These are phyloP conservation scores for Calcarius lapponicus DNA, from an alignment of 2,797 vertebrate species.

Conservation along the genomic window DNA sequence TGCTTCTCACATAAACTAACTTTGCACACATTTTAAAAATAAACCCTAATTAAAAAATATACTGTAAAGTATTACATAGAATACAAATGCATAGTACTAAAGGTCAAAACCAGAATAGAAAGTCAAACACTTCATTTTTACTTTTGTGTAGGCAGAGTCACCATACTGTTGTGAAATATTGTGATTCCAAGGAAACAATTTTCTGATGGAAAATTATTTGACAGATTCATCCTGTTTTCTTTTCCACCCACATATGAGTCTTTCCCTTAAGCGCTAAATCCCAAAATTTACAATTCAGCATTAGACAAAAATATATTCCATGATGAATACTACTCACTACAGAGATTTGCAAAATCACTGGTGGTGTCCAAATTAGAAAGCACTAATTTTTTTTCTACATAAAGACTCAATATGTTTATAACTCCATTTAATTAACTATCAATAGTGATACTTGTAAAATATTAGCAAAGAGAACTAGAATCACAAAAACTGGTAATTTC, in stretches of 20 bases:
- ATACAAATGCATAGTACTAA: neutral
- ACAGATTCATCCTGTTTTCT: fast-evolving
- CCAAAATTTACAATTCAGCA: neutral
- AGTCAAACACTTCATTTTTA: neutral
- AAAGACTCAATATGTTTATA: neutral
- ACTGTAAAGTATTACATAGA: neutral
- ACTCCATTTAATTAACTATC: neutral
- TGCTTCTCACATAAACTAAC: neutral
- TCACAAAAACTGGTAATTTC: slow-evolving; percentile 16
- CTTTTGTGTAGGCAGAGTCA: neutral
- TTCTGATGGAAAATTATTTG: neutral
- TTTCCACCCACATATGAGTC: neutral
- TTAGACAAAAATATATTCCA: neutral
- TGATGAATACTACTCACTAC: neutral
- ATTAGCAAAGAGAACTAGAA: slow-evolving; percentile 18
- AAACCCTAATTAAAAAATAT: neutral
- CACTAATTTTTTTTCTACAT: neutral
- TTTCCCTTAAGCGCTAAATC: neutral
- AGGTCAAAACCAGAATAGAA: neutral
- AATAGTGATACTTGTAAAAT: neutral
- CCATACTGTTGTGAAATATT: neutral
- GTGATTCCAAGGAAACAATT: neutral
- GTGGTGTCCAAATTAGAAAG: neutral
- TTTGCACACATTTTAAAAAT: neutral
- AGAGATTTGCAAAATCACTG: neutral